These are phyloP conservation scores for Synergus itoensis DNA, from an alignment of 2,888 invertebrate species.

Conservation along the genomic window DNA sequence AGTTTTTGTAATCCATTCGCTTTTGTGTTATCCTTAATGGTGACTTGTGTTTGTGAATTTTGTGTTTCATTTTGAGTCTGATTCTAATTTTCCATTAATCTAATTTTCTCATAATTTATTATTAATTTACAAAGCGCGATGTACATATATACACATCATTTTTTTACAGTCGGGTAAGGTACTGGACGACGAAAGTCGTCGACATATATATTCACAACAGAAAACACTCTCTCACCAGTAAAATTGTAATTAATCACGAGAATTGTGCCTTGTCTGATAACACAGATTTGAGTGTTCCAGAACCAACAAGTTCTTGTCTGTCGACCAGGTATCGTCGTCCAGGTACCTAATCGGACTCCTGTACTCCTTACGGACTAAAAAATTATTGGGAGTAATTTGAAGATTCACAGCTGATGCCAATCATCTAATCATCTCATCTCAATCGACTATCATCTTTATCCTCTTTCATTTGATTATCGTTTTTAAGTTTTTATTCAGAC, in stretches of 20 bases:
- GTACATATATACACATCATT: slow-evolving; percentile 47
- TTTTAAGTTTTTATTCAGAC: neutral
- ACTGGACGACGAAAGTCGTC: slow-evolving; percentile 47
- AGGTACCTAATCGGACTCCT: slow-evolving; percentile 49
- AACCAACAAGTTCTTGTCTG: slow-evolving; percentile 49
- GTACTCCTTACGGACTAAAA: slow-evolving; percentile 43
- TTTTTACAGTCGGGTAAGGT: slow-evolving; percentile 42
- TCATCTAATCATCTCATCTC: slow-evolving; percentile 43
- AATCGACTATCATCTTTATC: slow-evolving; percentile 44
- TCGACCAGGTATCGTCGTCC: slow-evolving; percentile 41
- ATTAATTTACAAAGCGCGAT: slow-evolving; percentile 61
- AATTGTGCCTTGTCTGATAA: slow-evolving; percentile 41
- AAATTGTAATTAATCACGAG: slow-evolving; percentile 54
- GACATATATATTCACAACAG: slow-evolving; percentile 32
- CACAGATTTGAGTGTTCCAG: slow-evolving; percentile 64
- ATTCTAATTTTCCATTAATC: slow-evolving; percentile 63
- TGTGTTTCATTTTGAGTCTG: slow-evolving; percentile 53
- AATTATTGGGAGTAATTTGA: slow-evolving; percentile 44
- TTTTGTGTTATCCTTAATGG: slow-evolving; percentile 5
- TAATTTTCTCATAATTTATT: slow-evolving; percentile 62
- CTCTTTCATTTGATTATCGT: slow-evolving; percentile 49
- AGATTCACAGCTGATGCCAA: slow-evolving; percentile 31
- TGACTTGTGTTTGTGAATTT: slow-evolving; percentile 46
- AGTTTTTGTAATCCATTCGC: neutral
- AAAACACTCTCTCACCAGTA: slow-evolving; percentile 48